A percentile compares a stretch with the other conserved stretches of the same genome.
Evolutionary conservation across 2,888 invertebrate genomes (phyloP).

Genomic region (Drosophila flavopinicola): DNA sequence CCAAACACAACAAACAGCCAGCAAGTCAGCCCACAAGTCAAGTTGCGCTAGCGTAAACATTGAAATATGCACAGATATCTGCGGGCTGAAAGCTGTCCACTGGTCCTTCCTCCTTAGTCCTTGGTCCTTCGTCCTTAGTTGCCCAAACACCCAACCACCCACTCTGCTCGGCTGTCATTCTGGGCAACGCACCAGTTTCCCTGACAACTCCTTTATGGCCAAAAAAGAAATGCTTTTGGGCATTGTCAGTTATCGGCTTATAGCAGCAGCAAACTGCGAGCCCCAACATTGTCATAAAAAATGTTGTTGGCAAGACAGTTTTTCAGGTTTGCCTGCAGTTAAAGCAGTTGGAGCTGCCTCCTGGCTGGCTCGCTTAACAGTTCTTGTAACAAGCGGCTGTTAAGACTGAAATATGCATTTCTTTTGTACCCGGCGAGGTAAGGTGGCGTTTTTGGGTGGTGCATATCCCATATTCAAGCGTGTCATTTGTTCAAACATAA

Average conservation of each 20-base stretch:
- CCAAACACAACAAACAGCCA: constrained; percentile 35
- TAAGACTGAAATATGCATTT: constrained; percentile 74
- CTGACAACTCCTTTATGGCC: constrained; percentile 72
- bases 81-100: constrained; percentile 36
- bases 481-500: constrained; percentile 66
- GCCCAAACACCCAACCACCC: background rate
- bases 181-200: constrained; percentile 71
- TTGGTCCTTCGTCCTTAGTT: background rate
- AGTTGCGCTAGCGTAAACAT: constrained; percentile 72
- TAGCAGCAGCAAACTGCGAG: constrained; percentile 25
- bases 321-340: constrained; percentile 15
- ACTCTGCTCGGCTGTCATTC: constrained; percentile 38
- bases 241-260: constrained; percentile 78
- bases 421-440: constrained; percentile 45
- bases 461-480: constrained; percentile 46
- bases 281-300: constrained; percentile 73
- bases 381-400: constrained; percentile 53
- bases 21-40: constrained; percentile 62
- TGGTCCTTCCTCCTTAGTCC: background rate
- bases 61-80: constrained; percentile 77
- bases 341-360: constrained; percentile 18
- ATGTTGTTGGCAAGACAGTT: constrained; percentile 48
- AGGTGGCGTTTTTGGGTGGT: background rate
- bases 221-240: constrained; percentile 72
- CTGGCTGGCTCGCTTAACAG: constrained; percentile 49